A percentile compares a stretch with the other conserved stretches of the same genome.
phyloP scores from a whole-genome alignment of 2,113 vertebrate genomes.

The Patagioenas fasciata region DNA sequence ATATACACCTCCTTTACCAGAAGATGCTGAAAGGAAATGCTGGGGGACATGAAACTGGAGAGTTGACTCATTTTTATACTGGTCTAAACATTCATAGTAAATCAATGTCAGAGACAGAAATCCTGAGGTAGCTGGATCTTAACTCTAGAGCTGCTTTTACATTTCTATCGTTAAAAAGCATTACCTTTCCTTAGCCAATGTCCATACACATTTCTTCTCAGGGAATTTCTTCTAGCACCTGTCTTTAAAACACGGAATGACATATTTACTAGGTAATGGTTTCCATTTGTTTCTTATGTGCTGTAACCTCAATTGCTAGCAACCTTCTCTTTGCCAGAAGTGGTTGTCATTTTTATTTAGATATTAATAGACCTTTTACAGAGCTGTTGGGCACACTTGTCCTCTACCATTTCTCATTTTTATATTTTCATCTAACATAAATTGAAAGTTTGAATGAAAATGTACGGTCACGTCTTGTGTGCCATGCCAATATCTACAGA shows the following conservation, averaged over 20 bases:
- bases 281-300: neutral
- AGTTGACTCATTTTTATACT: neutral
- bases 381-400: neutral
- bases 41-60: neutral
- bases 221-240: neutral
- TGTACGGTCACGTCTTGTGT: fast-evolving
- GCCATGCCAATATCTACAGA: neutral
- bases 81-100: neutral
- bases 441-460: neutral
- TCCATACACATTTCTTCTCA: neutral
- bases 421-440: neutral
- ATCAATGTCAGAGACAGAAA: neutral
- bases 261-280: neutral
- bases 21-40: neutral
- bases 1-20: neutral
- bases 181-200: neutral
- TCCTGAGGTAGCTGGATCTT: neutral
- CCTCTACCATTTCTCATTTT: neutral
- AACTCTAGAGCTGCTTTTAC: neutral
- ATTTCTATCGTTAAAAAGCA: neutral
- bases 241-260: neutral
- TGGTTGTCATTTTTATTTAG: neutral
- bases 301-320: neutral
- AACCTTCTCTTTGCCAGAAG: neutral
- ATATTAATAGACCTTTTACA: neutral